Evolutionary conservation across 2,888 invertebrate species (phyloP).

Genomic region (Eristalinus aeneus): DNA sequence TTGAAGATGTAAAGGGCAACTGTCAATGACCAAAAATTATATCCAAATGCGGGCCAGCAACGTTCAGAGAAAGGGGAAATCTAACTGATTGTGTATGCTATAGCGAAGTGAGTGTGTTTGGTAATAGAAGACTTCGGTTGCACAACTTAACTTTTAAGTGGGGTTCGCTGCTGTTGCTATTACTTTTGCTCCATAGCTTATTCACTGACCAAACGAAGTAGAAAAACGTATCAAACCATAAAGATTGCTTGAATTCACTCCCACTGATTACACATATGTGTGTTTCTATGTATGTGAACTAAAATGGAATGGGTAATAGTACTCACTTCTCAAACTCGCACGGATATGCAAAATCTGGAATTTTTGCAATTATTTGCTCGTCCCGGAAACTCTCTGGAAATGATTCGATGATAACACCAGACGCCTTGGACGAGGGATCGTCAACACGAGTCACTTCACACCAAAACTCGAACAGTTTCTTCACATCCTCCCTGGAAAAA

Average conservation of each 20-base stretch:
- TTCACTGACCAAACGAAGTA: conserved; percentile 22
- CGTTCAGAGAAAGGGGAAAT: not conserved
- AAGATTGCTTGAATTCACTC: conserved; percentile 46
- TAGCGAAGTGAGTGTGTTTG: conserved; percentile 5
- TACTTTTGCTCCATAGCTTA: not conserved
- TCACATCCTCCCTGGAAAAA: conserved; percentile 78
- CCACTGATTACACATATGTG: conserved; percentile 24
- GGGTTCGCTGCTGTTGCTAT: conserved; percentile 1
- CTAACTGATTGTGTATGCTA: conserved; percentile 43
- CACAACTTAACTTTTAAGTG: conserved; percentile 37
- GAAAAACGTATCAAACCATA: conserved; percentile 48
- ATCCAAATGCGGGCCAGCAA: conserved; percentile 32
- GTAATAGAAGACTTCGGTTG: conserved; percentile 57
- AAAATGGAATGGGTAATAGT: not conserved
- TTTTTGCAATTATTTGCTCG: conserved; percentile 91
- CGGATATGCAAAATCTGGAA: conserved; percentile 96
- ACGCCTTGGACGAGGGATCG: conserved; percentile 71
- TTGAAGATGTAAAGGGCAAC: conserved; percentile 42
- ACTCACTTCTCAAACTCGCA: conserved; percentile 89
- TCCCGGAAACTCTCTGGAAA: conserved; percentile 92
- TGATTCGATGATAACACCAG: conserved; percentile 87
- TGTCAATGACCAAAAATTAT: conserved; percentile 60
- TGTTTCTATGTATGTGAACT: not conserved
- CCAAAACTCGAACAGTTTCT: conserved; percentile 81
- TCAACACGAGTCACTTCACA: conserved; percentile 78